phyloP scores from a whole-genome alignment of 2,113 vertebrate genomes.

The Prunella himalayana region DNA sequence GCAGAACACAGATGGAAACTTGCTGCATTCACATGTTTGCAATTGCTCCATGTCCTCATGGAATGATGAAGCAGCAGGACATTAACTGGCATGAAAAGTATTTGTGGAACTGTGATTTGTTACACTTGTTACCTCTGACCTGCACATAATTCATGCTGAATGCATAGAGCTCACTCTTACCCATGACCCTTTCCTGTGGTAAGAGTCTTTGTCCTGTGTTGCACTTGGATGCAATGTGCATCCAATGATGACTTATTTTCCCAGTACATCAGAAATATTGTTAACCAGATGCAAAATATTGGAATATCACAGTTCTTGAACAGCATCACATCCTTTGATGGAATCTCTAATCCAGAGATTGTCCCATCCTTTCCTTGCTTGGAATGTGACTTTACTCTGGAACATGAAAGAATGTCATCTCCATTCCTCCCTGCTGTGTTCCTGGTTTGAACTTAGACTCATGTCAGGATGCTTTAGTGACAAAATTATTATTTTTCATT shows the following conservation, averaged over 20 bases:
- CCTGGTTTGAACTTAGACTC: not conserved
- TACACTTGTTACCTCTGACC: conserved; percentile 17
- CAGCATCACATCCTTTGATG: fast-evolving
- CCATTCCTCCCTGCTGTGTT: not conserved
- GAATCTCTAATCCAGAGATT: not conserved
- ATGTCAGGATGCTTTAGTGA: not conserved
- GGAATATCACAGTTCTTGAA: not conserved
- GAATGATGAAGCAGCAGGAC: not conserved
- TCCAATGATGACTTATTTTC: not conserved
- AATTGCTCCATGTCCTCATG: not conserved
- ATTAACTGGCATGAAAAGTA: conserved; percentile 4
- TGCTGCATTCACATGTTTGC: not conserved
- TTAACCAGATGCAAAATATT: not conserved
- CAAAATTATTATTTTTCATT: not conserved
- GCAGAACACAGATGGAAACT: not conserved
- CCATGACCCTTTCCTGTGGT: not conserved
- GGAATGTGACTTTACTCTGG: not conserved
- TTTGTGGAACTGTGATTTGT: not conserved
- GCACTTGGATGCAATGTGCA: not conserved
- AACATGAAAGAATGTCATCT: not conserved
- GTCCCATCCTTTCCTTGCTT: not conserved
- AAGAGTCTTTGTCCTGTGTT: not conserved
- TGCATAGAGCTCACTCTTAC: not conserved
- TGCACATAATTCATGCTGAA: not conserved
- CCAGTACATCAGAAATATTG: not conserved